These are phyloP conservation scores for Penaeus indicus DNA, from an alignment of 1,140 invertebrate species.

Conservation along the genomic window DNA sequence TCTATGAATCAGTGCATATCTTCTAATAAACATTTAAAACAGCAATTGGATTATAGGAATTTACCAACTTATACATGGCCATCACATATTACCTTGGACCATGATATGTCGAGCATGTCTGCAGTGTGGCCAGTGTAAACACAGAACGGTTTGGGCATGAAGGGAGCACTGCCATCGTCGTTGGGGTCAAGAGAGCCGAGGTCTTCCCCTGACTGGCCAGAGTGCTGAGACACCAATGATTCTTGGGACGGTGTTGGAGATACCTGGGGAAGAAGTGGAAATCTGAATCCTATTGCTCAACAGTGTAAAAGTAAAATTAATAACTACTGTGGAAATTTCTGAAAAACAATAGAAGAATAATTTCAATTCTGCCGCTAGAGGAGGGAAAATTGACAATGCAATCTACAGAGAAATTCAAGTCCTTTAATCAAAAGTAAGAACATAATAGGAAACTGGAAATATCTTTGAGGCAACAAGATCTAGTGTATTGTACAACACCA, in stretches of 20 bases:
- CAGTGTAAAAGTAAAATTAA: neutral
- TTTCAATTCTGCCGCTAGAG: too few species aligned
- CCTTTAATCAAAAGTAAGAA: too few species aligned
- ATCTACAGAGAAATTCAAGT: too few species aligned
- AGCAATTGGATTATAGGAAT: neutral
- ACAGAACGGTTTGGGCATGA: slow-evolving; percentile 94
- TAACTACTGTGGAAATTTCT: neutral
- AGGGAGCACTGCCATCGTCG: slow-evolving; percentile 77
- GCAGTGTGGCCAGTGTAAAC: slow-evolving; percentile 95
- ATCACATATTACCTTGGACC: slow-evolving; percentile 82
- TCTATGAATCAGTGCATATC: neutral
- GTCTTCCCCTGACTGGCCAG: slow-evolving; percentile 74
- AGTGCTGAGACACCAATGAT: slow-evolving; percentile 84
- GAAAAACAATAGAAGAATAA: neutral
- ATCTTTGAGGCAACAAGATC: too few species aligned
- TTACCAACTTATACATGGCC: neutral
- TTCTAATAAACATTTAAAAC: neutral
- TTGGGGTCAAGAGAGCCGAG: slow-evolving; percentile 67
- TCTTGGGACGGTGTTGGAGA: slow-evolving; percentile 92
- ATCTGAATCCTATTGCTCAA: neutral
- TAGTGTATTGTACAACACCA: too few species aligned
- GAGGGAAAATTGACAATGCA: too few species aligned
- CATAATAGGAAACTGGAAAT: too few species aligned
- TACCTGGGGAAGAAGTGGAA: slow-evolving; percentile 70
- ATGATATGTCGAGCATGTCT: slow-evolving; percentile 95